These are phyloP conservation scores for Zaprionus bogoriensis DNA, from an alignment of 2,888 invertebrate genomes.

Conservation along the genomic window DNA sequence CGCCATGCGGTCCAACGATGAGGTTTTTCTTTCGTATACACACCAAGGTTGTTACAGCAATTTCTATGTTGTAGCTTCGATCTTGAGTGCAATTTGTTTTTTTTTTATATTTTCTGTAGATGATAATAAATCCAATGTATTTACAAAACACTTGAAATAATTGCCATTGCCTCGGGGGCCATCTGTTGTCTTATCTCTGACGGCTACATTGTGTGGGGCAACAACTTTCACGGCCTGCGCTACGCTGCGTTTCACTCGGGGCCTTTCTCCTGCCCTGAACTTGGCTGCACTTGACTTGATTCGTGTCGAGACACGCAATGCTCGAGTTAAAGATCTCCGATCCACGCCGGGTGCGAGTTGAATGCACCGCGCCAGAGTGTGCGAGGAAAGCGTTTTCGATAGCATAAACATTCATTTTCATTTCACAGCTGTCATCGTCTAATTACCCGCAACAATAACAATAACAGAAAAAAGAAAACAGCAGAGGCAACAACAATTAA, in stretches of 20 bases:
- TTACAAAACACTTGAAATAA: not conserved
- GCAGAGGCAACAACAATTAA: conserved; percentile 26
- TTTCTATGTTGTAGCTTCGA: too few relatives aligned
- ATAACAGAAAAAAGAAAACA: not conserved
- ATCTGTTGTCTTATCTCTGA: not conserved
- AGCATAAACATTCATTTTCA: conserved; percentile 22
- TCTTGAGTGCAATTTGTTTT: not conserved
- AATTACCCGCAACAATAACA: conserved; percentile 15
- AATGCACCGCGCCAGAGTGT: conserved; percentile 6
- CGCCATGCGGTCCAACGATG: conserved; percentile 20
- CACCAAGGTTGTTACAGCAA: too few relatives aligned
- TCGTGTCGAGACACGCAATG: not conserved
- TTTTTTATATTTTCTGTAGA: not conserved
- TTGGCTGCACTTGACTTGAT: conserved; percentile 1
- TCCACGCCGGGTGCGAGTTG: conserved; percentile 7
- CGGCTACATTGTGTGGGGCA: not conserved
- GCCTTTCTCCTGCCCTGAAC: conserved; percentile 21
- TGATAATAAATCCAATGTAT: not conserved
- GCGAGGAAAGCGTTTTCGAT: not conserved
- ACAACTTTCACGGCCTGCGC: conserved; percentile 12
- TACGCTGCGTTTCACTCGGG: conserved; percentile 4
- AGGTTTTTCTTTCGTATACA: not conserved
- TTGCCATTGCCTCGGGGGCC: not conserved
- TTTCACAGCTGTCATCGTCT: conserved; percentile 22
- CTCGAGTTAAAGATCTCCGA: not conserved